Base-by-base conservation (phyloP, 2,888 invertebrate species). In the Emmelina monodactyla region DNA sequence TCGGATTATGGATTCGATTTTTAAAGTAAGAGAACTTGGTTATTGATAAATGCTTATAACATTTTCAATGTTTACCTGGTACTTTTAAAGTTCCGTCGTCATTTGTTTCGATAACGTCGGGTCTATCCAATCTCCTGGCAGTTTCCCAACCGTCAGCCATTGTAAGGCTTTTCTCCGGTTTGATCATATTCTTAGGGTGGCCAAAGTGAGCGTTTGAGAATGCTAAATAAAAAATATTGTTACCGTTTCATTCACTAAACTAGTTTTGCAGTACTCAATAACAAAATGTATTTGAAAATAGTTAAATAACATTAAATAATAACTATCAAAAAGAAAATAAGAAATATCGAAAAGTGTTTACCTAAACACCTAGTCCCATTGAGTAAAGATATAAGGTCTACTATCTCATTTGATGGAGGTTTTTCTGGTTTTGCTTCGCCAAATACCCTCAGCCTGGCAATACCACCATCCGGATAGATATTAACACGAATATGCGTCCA, bases 131-230 rank as follows among this genome's bases (percentile, higher is more conserved):
- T 33, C 84, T 63, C 35, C 86, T 60, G 0, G 86, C 86, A 0
- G 86, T 87, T 53, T 87, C 86, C 87, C 86, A 87, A 1, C 86
- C 86, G 42, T 86, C 86, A 1, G 75, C 79, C 85, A 86, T 86
- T 32, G 71, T 71, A 3, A 59, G 46, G 19, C 82, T 75, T 39
- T 69, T 72, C 35, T 67, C 68, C 0, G 82, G 78, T 41, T 82
- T 78, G 32, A 85, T 83, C 41, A 86, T 64, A 47, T 85, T 85
- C 14, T 76, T 67, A 0, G 86, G 86, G 50, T 86, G 85, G 0
- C 86, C 86, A 47, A 78, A 87, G 55, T 86, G 86, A 2, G 86
- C 86, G 47, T 86, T 84, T 15, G 85, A 85, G 50, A 78, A 85
- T 22, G n/a, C 13, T 2, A 16, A 34, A 28, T 30, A 25, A 25